Base-by-base conservation (phyloP, 2,797 vertebrate species). In the Takifugu rubripes region DNA sequence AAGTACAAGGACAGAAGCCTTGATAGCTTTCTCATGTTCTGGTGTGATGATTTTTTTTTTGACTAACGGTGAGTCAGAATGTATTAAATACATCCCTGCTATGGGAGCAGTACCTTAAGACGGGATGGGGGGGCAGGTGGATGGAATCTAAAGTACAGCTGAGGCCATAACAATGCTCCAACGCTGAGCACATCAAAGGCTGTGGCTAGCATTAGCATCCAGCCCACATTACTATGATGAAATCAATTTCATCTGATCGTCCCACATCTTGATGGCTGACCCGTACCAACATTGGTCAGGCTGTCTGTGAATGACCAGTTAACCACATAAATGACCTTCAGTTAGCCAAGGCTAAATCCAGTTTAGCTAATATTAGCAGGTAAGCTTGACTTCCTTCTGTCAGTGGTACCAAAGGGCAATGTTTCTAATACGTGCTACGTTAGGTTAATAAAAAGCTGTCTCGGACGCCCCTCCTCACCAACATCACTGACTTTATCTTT, bases 21-120 rank as follows among this genome's bases (percentile, higher is more conserved):
- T 75, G 60, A 88, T 79, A 66, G 86, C 75, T 70, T 87, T 83
- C 70, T 74, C 49, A 1, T 82, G 77, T 82, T 79, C 66, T 62
- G 57, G 49, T 71, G 62, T 36, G 17, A 73, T 54, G 56, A 70
- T 68, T 57, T 50, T 49, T 69, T 62, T 64, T 69, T 72, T 69
- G 77, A 84, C 70, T 71, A 49, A 57, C 26, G 21, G 48, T 63
- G 61, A 58, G 57, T 69, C 16, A 17, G 62, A 51, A 57, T 68
- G 53, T 66, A 74, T 77, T 72, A 69, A 81, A 74, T 52, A 43
- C 56, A 56, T 69, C 56, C 61, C 52, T 49, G 58, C 64, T 45
- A 52, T 24, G 61, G 62, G 49, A 61, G 16, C 4, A 27, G 5
- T 29, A 54, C 31, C 53, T 4, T 6, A 70, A 61, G 61, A 74